Conservation (phyloP, 1,140 invertebrate genomes). For the Bactericera cockerelli region DNA sequence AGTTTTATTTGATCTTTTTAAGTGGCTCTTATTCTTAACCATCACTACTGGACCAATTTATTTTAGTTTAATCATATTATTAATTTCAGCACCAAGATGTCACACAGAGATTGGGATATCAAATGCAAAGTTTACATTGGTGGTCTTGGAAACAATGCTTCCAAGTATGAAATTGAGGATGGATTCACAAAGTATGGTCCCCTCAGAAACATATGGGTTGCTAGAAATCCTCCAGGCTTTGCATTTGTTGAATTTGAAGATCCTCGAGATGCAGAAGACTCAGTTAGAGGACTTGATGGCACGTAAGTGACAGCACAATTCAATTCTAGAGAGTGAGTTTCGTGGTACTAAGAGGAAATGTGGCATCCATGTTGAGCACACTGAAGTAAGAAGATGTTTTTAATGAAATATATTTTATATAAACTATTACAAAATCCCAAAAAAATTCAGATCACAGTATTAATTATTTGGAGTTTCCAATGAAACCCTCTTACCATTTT, state of each 20-base stretch:
- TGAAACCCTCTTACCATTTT: too few relatives aligned
- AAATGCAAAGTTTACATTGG: constrained; percentile 99
- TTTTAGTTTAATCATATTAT: too few relatives aligned
- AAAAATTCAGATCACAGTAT: neutral
- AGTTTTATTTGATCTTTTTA: too few relatives aligned
- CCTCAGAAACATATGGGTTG: constrained; percentile 93
- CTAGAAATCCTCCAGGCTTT: constrained; percentile 84
- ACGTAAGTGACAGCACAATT: constrained; percentile 65
- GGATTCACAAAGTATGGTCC: constrained; percentile 90
- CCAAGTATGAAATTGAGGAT: constrained; percentile 80
- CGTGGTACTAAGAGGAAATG: neutral
- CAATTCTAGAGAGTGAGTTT: constrained; percentile 6
- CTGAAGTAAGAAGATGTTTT: too few relatives aligned
- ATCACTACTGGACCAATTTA: too few relatives aligned
- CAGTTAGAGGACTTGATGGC: constrained; percentile 87
- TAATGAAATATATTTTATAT: too few relatives aligned
- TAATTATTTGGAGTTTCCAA: constrained; percentile 2
- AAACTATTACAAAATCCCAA: too few relatives aligned
- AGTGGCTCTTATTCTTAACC: too few relatives aligned
- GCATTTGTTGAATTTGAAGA: constrained; percentile 98
- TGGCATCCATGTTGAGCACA: too few relatives aligned
- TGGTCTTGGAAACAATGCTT: constrained; percentile 79
- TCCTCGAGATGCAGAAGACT: constrained; percentile 90
- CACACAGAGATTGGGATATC: constrained; percentile 76
- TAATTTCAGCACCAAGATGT: constrained; percentile 13